Evolutionary conservation across 2,888 invertebrate species (phyloP).

Genomic region (Theristus sp.): DNA sequence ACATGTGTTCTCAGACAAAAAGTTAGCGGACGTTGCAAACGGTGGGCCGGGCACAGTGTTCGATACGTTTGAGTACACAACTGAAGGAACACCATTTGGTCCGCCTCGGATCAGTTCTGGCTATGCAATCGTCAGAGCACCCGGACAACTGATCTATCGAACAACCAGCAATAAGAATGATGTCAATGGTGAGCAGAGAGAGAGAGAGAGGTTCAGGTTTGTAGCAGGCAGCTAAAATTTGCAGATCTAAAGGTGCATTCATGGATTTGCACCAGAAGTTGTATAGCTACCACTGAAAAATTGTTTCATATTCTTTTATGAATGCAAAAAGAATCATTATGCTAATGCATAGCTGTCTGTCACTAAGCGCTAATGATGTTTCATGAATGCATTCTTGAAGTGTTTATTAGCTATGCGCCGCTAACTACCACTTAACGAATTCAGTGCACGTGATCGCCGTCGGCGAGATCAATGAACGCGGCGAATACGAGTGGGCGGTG

Average conservation of each 20-base stretch:
- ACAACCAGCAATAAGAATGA: slow-evolving; percentile 27
- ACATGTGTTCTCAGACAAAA: slow-evolving; percentile 19
- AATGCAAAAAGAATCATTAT: no score
- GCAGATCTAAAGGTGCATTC: no score
- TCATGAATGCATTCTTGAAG: no score
- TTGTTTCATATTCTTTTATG: no score
- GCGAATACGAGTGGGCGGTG: slow-evolving; percentile 26
- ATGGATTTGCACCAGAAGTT: no score
- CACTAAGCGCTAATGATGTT: no score
- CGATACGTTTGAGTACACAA: slow-evolving; percentile 28
- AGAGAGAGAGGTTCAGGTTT: neutral
- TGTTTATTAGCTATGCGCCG: no score
- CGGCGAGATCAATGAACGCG: slow-evolving; percentile 20
- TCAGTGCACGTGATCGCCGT: slow-evolving; percentile 20
- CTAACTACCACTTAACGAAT: neutral
- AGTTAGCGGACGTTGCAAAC: slow-evolving; percentile 20
- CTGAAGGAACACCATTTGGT: slow-evolving; percentile 28
- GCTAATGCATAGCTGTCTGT: no score
- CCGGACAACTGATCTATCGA: slow-evolving; percentile 27
- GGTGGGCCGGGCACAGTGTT: slow-evolving; percentile 24
- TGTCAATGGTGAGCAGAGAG: slow-evolving; percentile 17
- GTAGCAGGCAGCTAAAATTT: no score
- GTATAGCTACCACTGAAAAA: no score
- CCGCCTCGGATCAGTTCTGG: slow-evolving; percentile 26
- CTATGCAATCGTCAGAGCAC: slow-evolving; percentile 25